These are phyloP conservation scores for Baccha elongata DNA, from an alignment of 2,888 invertebrate genomes.

Conservation along the genomic window DNA sequence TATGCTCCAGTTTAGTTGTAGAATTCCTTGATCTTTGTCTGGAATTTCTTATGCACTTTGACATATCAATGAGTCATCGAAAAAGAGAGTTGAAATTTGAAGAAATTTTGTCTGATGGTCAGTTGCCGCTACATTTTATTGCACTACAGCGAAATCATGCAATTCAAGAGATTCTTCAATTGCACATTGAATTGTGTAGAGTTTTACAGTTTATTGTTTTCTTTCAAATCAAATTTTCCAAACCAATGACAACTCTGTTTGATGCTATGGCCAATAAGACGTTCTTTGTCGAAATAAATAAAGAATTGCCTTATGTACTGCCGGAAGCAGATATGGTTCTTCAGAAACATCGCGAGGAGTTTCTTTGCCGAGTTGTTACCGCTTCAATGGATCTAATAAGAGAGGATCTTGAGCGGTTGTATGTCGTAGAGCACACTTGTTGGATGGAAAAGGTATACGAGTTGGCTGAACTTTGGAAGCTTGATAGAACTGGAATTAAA, in stretches of 20 bases:
- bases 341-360: slow-evolving; percentile 87
- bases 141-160: slow-evolving; percentile 90
- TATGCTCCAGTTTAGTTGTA: slow-evolving; percentile 86
- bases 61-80: slow-evolving; percentile 78
- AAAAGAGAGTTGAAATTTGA: slow-evolving; percentile 80
- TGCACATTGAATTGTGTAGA: slow-evolving; percentile 91
- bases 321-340: slow-evolving; percentile 88
- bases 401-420: slow-evolving; percentile 83
- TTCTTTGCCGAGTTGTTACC: slow-evolving; percentile 88
- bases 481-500: slow-evolving; percentile 88
- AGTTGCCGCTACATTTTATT: slow-evolving; percentile 86
- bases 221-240: slow-evolving; percentile 89
- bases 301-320: slow-evolving; percentile 84
- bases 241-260: slow-evolving; percentile 89
- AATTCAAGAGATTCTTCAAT: slow-evolving; percentile 89
- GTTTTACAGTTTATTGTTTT: slow-evolving; percentile 90
- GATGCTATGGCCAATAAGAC: slow-evolving; percentile 87
- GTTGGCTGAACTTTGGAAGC: slow-evolving; percentile 90
- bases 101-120: slow-evolving; percentile 80
- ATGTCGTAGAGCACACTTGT: slow-evolving; percentile 83
- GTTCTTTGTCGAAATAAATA: slow-evolving; percentile 81
- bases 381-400: slow-evolving; percentile 89
- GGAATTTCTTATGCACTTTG: slow-evolving; percentile 79
- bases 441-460: slow-evolving; percentile 90
- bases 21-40: slow-evolving; percentile 86